phyloP scores from a whole-genome alignment of 2,113 vertebrate species.

The Aphyosemion australe region DNA sequence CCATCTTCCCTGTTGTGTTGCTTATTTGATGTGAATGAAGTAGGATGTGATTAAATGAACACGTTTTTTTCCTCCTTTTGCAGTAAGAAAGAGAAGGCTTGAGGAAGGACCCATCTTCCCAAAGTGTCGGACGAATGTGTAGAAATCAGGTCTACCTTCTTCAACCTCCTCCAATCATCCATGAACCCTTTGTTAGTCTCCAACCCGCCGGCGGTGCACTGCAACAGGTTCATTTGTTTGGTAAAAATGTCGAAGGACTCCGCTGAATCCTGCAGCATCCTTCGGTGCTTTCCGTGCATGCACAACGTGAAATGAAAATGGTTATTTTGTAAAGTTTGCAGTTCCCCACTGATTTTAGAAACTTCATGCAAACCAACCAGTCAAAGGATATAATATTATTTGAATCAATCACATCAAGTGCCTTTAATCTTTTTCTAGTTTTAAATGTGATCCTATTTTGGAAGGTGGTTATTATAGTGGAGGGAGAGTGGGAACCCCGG shows the following conservation, averaged over 20 bases:
- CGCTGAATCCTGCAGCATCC: slow-evolving; percentile 5
- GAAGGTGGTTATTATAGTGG: slow-evolving; percentile 3
- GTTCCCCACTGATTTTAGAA: slow-evolving; percentile 9
- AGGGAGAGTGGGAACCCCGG: too few species aligned
- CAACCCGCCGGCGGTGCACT: slow-evolving; percentile 22
- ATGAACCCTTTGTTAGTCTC: slow-evolving; percentile 15
- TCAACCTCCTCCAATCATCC: slow-evolving; percentile 15
- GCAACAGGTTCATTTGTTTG: slow-evolving; percentile 22
- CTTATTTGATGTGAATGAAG: slow-evolving; percentile 1
- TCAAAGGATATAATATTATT: not conserved
- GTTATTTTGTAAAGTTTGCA: slow-evolving; percentile 26
- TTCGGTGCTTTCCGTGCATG: slow-evolving; percentile 33
- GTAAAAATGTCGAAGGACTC: slow-evolving; percentile 28
- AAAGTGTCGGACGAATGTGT: slow-evolving; percentile 94
- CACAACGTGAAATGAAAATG: slow-evolving; percentile 1
- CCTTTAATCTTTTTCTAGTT: slow-evolving; percentile 11
- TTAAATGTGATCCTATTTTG: slow-evolving; percentile 15
- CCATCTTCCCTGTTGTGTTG: not conserved
- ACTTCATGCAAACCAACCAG: not conserved
- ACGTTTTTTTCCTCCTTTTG: slow-evolving; percentile 17
- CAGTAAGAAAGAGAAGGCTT: slow-evolving; percentile 96
- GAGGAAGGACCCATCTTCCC: slow-evolving; percentile 95
- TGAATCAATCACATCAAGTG: slow-evolving; percentile 2
- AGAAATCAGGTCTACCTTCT: slow-evolving; percentile 64
- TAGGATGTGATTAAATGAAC: not conserved